Conservation (phyloP, 2,797 vertebrate genomes). For the Parotocinclus haroldoi region DNA sequence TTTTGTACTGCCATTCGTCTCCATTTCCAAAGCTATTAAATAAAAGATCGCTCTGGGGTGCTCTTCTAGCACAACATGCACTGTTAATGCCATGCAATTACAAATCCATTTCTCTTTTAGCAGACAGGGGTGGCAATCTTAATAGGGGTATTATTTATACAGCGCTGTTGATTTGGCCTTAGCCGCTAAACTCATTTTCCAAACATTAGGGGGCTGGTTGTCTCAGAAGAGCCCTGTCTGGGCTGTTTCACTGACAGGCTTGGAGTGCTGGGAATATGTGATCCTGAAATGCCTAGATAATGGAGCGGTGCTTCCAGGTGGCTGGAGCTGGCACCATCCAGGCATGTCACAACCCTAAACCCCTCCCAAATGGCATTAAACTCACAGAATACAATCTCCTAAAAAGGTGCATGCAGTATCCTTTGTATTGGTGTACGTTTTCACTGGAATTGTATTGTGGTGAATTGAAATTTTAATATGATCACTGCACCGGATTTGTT, state of each 20-base stretch:
- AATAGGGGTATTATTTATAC: constrained; percentile 50
- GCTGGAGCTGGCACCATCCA: constrained; percentile 36
- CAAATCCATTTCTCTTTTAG: constrained; percentile 47
- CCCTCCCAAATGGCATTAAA: constrained; percentile 16
- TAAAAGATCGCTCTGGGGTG: constrained; percentile 25
- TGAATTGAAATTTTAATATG: too few relatives aligned
- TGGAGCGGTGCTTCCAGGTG: constrained; percentile 41
- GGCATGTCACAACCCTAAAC: constrained; percentile 35
- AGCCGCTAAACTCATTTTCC: constrained; percentile 47
- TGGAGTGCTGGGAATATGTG: constrained; percentile 50
- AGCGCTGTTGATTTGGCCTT: constrained; percentile 46
- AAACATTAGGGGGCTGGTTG: constrained; percentile 48
- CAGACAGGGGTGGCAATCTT: constrained; percentile 46
- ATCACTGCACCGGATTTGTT: too few relatives aligned
- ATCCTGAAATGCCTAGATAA: constrained; percentile 55
- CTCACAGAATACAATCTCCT: neutral
- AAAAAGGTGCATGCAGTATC: too few relatives aligned
- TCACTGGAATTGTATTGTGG: too few relatives aligned
- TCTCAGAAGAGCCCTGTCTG: constrained; percentile 43
- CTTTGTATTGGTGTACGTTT: too few relatives aligned
- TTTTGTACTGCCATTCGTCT: constrained; percentile 35
- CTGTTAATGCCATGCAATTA: constrained; percentile 45
- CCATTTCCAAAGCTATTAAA: constrained; percentile 32
- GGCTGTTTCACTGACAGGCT: constrained; percentile 47
- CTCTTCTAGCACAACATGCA: constrained; percentile 36